Evolutionary conservation across 37 sponge, comb jelly and placozoan genomes (phyloP), one percentile per base, ranked within the genome.

Genomic region (Dysidea cf. avara): DNA sequence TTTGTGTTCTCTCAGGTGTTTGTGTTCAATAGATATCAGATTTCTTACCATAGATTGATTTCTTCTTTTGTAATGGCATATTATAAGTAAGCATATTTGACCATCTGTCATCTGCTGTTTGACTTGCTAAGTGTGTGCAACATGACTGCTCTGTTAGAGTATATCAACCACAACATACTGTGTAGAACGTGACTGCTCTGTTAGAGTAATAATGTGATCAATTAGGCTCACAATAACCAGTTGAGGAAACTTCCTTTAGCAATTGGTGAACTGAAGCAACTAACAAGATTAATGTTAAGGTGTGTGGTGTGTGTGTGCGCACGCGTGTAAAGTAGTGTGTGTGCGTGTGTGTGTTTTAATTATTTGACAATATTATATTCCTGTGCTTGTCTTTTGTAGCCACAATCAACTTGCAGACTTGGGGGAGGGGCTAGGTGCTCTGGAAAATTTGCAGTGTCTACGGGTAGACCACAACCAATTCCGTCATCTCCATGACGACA

Each of bases 381-480:
- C 5, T 67, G 22, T 39, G 3, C 11, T 18, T 32, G 16, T 57
- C 52, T 67, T 38, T 17, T 49, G 14, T 48, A 83, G 92, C 55
- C 90, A 83, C 33, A 92, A 92, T 40, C n/a, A 32, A 7, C 72
- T 92, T 12, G 0, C 64, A 2, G 64, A 39, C 14, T 52, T 92
- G 0, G 69, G 61, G 2, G 47, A 69, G 0, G 68, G 56, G 17
- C 11, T 87, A 24, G 59, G 64, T 17, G 20, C 46, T 4, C 81
- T 92, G 22, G 21, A 36, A 0, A 21, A 38, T 39, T 69, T 92
- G 16, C 66, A 79, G 26, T 24, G 26, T 25, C 76, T 92, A 55
- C 64, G 68, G 28, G 61, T 92, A 54, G 89, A 92, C 36, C 66
- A 88, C 60, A 92, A 92, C 52, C 46, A 79, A 22, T 71, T 92